Evolutionary conservation across 2,888 invertebrate species (phyloP).

Genomic region (Drosophila imparisetae): DNA sequence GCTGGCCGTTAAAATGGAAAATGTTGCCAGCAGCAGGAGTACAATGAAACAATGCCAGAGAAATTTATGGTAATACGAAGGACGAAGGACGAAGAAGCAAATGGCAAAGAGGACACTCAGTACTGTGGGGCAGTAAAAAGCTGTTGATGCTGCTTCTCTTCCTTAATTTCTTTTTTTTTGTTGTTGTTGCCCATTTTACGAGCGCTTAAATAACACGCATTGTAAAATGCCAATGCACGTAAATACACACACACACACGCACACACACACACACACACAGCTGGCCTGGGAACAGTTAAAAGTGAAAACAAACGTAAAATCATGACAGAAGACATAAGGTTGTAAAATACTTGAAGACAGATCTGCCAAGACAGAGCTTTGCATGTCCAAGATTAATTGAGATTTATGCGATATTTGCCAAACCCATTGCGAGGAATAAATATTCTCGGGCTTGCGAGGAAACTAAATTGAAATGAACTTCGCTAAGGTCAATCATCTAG

Average conservation of each 20-base stretch:
- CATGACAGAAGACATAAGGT: neutral
- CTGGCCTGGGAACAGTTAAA: slow-evolving; percentile 26
- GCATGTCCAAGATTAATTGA: neutral
- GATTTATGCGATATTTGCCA: neutral
- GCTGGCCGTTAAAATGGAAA: slow-evolving; percentile 15
- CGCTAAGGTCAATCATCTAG: neutral
- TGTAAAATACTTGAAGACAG: neutral
- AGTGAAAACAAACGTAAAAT: slow-evolving; percentile 13
- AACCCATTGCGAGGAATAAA: neutral
- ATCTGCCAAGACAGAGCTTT: neutral
- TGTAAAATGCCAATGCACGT: slow-evolving; percentile 46
- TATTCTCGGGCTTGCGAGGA: neutral
- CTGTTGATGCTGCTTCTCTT: neutral
- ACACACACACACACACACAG: neutral
- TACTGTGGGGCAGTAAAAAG: slow-evolving; percentile 40
- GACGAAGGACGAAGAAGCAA: slow-evolving; percentile 1
- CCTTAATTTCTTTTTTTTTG: slow-evolving; percentile 13
- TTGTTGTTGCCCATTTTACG: slow-evolving; percentile 46
- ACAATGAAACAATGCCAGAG: slow-evolving; percentile 9
- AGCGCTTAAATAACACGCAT: slow-evolving; percentile 58
- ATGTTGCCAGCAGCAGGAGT: slow-evolving; percentile 23
- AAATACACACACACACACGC: slow-evolving; percentile 16
- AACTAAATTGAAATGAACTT: neutral
- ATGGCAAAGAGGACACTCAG: neutral
- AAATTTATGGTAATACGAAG: neutral